phyloP scores from a whole-genome alignment of 2,888 invertebrate species.

The Podabrus alpinus region DNA sequence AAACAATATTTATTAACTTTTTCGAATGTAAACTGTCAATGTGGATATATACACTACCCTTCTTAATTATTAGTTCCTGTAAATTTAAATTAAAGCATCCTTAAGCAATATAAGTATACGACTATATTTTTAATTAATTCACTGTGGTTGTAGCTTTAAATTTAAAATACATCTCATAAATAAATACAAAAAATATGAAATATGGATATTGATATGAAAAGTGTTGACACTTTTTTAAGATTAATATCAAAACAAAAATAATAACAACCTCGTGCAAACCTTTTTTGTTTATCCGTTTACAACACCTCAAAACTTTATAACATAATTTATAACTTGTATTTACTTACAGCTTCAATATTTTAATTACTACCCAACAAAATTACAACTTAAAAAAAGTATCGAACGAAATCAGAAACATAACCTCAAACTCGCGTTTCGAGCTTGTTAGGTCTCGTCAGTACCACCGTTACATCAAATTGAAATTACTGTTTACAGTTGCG shows the following conservation, averaged over 20 bases:
- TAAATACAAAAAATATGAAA: background rate
- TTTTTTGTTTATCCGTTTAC: background rate
- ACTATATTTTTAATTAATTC: constrained; percentile 2
- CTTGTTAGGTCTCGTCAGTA: background rate
- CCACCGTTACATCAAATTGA: background rate
- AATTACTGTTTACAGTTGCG: background rate
- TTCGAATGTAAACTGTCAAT: constrained; percentile 53
- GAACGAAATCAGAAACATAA: background rate
- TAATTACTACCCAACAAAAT: no score
- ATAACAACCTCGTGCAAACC: background rate
- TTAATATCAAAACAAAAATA: background rate
- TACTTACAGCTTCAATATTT: background rate
- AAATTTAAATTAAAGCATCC: constrained; percentile 17
- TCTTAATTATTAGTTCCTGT: constrained; percentile 33
- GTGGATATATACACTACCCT: constrained; percentile 50
- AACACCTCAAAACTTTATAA: background rate
- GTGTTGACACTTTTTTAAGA: constrained; percentile 6
- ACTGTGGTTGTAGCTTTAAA: background rate
- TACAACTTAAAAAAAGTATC: no score
- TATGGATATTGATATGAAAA: constrained; percentile 2
- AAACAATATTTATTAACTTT: constrained; percentile 54
- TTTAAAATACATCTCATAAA: background rate
- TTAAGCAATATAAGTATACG: background rate
- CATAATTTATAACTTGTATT: no score
- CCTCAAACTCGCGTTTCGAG: background rate